Conservation (phyloP, 2,113 vertebrate species). For the Macquaria ambigua region DNA sequence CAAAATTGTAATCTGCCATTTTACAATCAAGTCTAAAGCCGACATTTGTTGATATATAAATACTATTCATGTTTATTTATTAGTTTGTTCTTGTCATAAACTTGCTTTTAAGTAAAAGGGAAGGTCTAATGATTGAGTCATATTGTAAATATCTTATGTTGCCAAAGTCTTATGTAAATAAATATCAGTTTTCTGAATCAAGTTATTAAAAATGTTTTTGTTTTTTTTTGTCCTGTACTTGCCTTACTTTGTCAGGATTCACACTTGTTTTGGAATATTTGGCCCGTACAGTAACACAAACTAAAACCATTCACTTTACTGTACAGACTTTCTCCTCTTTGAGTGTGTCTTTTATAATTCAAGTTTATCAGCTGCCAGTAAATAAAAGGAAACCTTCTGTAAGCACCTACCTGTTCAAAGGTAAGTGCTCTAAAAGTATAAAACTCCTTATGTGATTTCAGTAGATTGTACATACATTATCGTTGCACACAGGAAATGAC, state of each 20-base stretch:
- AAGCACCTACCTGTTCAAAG: constrained; percentile 37
- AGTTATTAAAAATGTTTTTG: neutral
- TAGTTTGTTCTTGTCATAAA: constrained; percentile 39
- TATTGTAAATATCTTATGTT: constrained; percentile 66
- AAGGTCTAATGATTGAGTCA: constrained; percentile 20
- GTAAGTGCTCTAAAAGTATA: constrained; percentile 21
- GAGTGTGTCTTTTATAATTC: neutral
- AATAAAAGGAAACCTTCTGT: constrained; percentile 3
- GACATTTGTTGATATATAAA: constrained; percentile 29
- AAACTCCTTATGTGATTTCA: too few relatives aligned
- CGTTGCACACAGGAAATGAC: neutral
- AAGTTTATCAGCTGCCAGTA: constrained; percentile 10
- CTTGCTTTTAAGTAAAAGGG: constrained; percentile 44
- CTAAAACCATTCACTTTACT: neutral
- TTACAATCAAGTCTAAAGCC: constrained; percentile 41
- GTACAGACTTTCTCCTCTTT: neutral
- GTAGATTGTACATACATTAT: neutral
- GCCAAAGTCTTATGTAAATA: constrained; percentile 73
- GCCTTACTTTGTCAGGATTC: neutral
- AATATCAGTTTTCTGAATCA: constrained; percentile 66
- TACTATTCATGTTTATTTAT: constrained; percentile 69
- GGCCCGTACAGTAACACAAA: fast-evolving
- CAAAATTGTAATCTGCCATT: constrained; percentile 13
- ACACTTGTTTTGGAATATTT: neutral
- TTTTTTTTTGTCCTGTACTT: neutral